phyloP scores from a whole-genome alignment of 2,888 invertebrate genomes.

The Brachypterus glaber region DNA sequence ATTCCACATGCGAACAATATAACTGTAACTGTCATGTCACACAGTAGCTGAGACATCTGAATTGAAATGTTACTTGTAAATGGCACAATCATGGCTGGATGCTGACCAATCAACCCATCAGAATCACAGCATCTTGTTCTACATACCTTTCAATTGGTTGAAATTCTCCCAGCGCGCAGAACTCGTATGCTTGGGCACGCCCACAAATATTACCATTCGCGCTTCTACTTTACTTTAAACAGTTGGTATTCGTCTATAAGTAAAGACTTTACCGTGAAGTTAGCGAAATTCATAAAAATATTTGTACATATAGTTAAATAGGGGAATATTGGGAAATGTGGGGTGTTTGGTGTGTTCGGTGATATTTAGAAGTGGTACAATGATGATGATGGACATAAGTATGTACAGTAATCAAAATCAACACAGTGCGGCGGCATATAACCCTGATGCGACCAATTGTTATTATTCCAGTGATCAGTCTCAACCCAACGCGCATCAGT shows the following conservation, averaged over 20 bases:
- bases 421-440: conserved; percentile 39
- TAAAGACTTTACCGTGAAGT: no score
- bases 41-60: conserved; percentile 38
- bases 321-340: neutral
- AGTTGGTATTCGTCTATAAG: conserved; percentile 8
- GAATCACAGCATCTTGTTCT: conserved; percentile 36
- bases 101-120: conserved; percentile 38
- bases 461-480: conserved; percentile 31
- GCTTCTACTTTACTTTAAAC: neutral
- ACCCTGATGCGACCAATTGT: conserved; percentile 35
- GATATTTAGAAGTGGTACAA: no score
- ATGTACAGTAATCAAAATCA: conserved; percentile 55
- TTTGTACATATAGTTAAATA: no score
- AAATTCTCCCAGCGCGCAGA: conserved; percentile 29
- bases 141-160: conserved; percentile 30
- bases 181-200: conserved; percentile 30
- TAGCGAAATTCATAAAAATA: no score
- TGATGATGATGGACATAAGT: conserved; percentile 77
- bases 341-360: neutral
- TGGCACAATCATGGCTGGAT: conserved; percentile 41
- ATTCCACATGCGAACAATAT: conserved; percentile 37
- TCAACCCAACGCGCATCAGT: conserved; percentile 34
- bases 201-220: conserved; percentile 25
- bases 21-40: conserved; percentile 40
- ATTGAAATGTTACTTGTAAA: conserved; percentile 38